Evolutionary conservation across 1,140 invertebrate genomes (phyloP).

Genomic region (Pseudomyrmex cubaensis): DNA sequence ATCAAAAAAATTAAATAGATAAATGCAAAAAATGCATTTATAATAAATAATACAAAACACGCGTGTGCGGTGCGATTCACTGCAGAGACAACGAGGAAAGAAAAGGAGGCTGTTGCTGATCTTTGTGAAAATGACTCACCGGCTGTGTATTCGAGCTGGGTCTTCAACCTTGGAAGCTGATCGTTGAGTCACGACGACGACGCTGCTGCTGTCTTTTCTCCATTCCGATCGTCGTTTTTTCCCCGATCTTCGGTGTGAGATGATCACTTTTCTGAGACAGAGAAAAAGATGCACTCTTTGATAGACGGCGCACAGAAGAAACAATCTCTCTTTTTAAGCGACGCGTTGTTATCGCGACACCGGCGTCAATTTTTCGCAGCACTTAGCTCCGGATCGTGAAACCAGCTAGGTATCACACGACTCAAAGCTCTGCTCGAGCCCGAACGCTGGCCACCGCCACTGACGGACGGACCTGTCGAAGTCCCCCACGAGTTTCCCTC

Average conservation of each 20-base stretch:
- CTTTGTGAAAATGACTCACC: conserved; percentile 75
- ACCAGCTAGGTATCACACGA: conserved; percentile 67
- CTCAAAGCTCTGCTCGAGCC: conserved; percentile 63
- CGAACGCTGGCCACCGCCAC: conserved; percentile 65
- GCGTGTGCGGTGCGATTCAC: background rate
- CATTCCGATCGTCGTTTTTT: conserved; percentile 56
- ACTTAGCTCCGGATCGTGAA: conserved; percentile 9
- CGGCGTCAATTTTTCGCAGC: background rate
- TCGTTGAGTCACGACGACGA: conserved; percentile 61
- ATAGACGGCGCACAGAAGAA: background rate
- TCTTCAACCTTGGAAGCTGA: conserved; percentile 67
- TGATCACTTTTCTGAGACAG: background rate
- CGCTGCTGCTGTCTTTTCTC: conserved; percentile 64
- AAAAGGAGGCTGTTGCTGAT: conserved; percentile 3
- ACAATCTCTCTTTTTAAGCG: background rate
- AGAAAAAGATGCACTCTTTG: background rate
- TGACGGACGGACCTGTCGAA: conserved; percentile 64
- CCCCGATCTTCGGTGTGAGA: conserved; percentile 11
- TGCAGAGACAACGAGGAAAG: background rate
- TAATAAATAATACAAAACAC: background rate
- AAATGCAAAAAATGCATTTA: background rate
- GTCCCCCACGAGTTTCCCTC: conserved; percentile 54
- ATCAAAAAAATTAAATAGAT: background rate
- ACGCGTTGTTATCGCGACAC: background rate
- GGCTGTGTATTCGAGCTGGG: conserved; percentile 67